Conservation (phyloP, 30 jellyfish, hydroid and myxozoan species). For the Pseudorhiza aurosa region DNA sequence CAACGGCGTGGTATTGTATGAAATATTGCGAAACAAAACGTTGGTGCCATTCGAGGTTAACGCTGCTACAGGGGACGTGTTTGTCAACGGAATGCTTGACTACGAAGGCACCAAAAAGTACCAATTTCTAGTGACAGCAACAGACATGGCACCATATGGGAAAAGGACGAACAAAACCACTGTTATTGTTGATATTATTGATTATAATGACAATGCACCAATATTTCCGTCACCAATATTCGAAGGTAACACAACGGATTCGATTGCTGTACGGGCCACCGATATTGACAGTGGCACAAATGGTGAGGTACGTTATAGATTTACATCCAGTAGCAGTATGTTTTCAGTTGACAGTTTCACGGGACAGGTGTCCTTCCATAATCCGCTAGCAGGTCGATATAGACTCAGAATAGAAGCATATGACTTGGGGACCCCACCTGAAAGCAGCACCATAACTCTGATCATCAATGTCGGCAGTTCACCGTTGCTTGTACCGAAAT, state of each 20-base stretch:
- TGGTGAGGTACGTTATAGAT: slow-evolving; percentile 68
- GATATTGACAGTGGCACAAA: slow-evolving; percentile 77
- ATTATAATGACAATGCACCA: slow-evolving; percentile 91
- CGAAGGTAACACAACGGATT: slow-evolving; percentile 59
- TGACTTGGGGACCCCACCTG: slow-evolving; percentile 70
- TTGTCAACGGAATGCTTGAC: slow-evolving; percentile 68
- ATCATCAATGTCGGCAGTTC: slow-evolving; percentile 81
- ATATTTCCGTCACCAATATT: slow-evolving; percentile 74
- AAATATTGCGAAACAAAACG: slow-evolving; percentile 51
- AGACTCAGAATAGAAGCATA: slow-evolving; percentile 77
- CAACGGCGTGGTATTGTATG: slow-evolving; percentile 68
- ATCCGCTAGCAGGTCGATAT: slow-evolving; percentile 75
- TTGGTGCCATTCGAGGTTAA: slow-evolving; percentile 66
- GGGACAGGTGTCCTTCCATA: slow-evolving; percentile 57
- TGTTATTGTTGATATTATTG: slow-evolving; percentile 71
- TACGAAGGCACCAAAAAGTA: slow-evolving; percentile 67
- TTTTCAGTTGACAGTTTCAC: slow-evolving; percentile 60
- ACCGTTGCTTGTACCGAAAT: slow-evolving; percentile 39
- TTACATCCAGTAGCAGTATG: slow-evolving; percentile 49
- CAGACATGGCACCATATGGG: slow-evolving; percentile 77
- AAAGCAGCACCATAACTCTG: slow-evolving; percentile 51
- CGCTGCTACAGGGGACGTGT: slow-evolving; percentile 69
- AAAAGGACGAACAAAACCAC: slow-evolving; percentile 5
- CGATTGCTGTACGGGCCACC: slow-evolving; percentile 75
- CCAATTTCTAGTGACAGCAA: slow-evolving; percentile 77